Base-by-base conservation (phyloP, 2,113 vertebrate genomes). In the Narcine bancroftii region DNA sequence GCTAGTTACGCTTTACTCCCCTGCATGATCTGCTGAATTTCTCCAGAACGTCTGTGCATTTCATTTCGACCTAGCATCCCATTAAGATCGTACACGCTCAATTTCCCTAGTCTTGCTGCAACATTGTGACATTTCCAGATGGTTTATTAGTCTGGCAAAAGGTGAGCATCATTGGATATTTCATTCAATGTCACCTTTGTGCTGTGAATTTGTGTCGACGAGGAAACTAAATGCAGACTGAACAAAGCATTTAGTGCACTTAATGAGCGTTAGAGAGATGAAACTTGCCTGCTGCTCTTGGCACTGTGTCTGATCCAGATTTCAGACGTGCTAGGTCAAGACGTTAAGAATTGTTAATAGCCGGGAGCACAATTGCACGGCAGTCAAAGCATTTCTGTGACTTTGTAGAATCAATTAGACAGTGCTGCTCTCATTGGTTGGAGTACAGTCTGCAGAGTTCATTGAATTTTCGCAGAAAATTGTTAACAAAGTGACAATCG, bases 121-220 rank as follows among this genome's bases (percentile, higher is more conserved):
- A 36, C n/a, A 87, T 15, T 60, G 53, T 36, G 50, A 63, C 33
- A 60, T 87, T 63, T 87, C 0, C 33, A 36, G 6, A 36, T 63
- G 53, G 45, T 87, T 87, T 87, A 39, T 87, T 33, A 56, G 63
- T 13, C 89, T 91, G 42, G 63, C 36, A 91, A 91, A 33, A 69
- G 24, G 45, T 24, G 39, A 87, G 6, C 6, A 21, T 17, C 15
- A 7, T 36, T n/a, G 5, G 81, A 36, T 87, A 53, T 87, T 33
- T 91, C 10, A 45, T 91, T 91, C 89, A 71, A 29, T 65, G 11
- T 45, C 89, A 91, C 89, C 42, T 71, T 91, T 26, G 26, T 91
- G 42, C 42, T 33, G 36, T 69, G 63, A 65, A 91, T 33, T 19
- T 91, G 42, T 45, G 36, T 63, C 36, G 36, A 42, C 29, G 42